These are phyloP conservation scores for Dufourea novaeangliae DNA, from an alignment of 1,140 invertebrate species.

Conservation along the genomic window DNA sequence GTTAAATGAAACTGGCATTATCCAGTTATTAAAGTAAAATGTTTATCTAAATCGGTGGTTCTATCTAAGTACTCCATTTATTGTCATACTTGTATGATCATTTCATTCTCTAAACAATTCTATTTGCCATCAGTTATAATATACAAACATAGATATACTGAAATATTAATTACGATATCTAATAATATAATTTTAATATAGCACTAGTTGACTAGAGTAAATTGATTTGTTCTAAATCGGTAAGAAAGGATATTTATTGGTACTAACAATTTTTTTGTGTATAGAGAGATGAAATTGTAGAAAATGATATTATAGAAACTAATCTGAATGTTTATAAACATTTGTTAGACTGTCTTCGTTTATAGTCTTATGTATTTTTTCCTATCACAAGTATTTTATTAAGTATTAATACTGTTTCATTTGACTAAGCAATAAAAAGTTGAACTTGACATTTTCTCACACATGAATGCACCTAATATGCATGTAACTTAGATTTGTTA, in stretches of 20 bases:
- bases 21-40: constrained; percentile 1
- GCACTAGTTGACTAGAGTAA: constrained; percentile 39
- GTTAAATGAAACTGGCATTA: constrained; percentile 1
- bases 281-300: constrained; percentile 3
- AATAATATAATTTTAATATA: constrained; percentile 24
- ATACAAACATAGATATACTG: constrained; percentile 14
- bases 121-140: constrained; percentile 8
- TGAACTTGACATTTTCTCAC: constrained; percentile 1
- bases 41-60: constrained; percentile 17
- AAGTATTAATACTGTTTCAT: constrained; percentile 34
- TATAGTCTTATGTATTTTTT: constrained; percentile 1
- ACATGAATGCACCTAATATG: not conserved
- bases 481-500: not conserved
- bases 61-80: constrained; percentile 36
- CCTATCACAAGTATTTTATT: constrained; percentile 20
- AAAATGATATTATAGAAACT: constrained; percentile 6
- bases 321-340: constrained; percentile 1
- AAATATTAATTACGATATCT: constrained; percentile 15
- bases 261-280: not conserved
- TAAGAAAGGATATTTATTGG: not conserved
- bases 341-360: not conserved
- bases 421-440: constrained; percentile 3
- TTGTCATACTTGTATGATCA: constrained; percentile 31
- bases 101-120: constrained; percentile 5
- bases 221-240: not conserved